A percentile compares a stretch with the other conserved stretches of the same genome.
Conservation (phyloP, 2,888 invertebrate genomes). For the Lampropteryx suffumata region DNA sequence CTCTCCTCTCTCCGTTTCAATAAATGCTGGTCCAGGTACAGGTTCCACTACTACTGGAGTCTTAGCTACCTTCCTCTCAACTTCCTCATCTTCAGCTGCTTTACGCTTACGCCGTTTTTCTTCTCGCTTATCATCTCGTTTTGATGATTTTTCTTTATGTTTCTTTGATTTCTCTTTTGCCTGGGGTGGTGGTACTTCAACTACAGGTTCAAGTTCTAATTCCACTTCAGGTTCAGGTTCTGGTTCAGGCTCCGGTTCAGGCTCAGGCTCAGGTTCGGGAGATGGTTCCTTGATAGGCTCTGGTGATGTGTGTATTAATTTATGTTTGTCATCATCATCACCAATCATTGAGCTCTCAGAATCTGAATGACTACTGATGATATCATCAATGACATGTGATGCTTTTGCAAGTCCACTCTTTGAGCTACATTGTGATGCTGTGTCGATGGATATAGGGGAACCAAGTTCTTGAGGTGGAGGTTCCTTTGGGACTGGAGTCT, state of each 20-base stretch:
- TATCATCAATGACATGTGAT: slow-evolving; percentile 63
- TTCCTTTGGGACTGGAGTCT: slow-evolving; percentile 70
- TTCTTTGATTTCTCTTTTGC: slow-evolving; percentile 73
- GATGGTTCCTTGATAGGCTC: slow-evolving; percentile 56
- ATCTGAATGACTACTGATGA: slow-evolving; percentile 72
- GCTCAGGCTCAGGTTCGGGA: slow-evolving; percentile 57
- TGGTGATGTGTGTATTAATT: slow-evolving; percentile 66
- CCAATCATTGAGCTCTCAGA: slow-evolving; percentile 71
- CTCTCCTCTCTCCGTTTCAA: slow-evolving; percentile 65
- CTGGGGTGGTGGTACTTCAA: slow-evolving; percentile 59
- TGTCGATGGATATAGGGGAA: slow-evolving; percentile 77
- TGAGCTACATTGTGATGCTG: slow-evolving; percentile 78
- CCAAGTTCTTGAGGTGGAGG: slow-evolving; percentile 63
- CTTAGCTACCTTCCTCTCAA: slow-evolving; percentile 72
- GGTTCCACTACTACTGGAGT: slow-evolving; percentile 59
- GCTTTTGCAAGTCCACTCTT: slow-evolving; percentile 71
- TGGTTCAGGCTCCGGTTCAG: no score
- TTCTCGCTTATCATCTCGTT: slow-evolving; percentile 85
- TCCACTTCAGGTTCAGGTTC: slow-evolving; percentile 51
- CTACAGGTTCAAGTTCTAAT: slow-evolving; percentile 55
- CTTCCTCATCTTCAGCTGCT: slow-evolving; percentile 82
- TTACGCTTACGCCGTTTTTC: slow-evolving; percentile 86
- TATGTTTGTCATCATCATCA: slow-evolving; percentile 66
- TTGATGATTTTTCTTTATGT: slow-evolving; percentile 80
- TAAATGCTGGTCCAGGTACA: slow-evolving; percentile 53